Evolutionary conservation across 1,140 invertebrate species (phyloP), one percentile per base, ranked within the genome.

Genomic region (Paralvinella palmiformis): DNA sequence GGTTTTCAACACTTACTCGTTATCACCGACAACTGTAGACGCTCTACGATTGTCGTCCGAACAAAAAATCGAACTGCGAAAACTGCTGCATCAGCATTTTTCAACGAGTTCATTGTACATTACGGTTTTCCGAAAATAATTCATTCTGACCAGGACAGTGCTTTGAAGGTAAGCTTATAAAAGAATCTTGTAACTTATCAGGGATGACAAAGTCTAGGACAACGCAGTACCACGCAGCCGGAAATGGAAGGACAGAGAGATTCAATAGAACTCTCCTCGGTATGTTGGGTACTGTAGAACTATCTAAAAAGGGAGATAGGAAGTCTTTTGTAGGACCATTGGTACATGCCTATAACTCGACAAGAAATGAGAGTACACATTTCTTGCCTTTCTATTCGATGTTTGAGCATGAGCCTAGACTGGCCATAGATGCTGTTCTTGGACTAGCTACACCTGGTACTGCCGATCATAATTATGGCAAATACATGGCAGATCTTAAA

Each of bases 81-180:
- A 24, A 48, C 45, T 5, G 27, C 1, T 0, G 45, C 45, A n/a
- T 0, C 29, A 24, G 15, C 41, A 15, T 61, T 68, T 0, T 32
- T 60, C 20, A 1, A 62, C 5, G 50, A 66, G 29, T 55, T 69
- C 27, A 63, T 69, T 63, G 20, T 68, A 65, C 27, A 50, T 52
- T 52, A 7, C 45, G 45, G 45, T 24, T 6, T 15, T n/a, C 45
- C 45, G 4, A 24, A n/a, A 6, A 48, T 4, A 48, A 7, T 48
- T 4, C 45, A 48, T 17, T 48, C 45, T 7, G 45, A 48, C 17
- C 45, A 48, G 17, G 45, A 24, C 5, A 15, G 3, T 22, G 4
- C 5, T 48, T 48, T 15, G 45, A 48, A 48, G 5, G 5, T 5
- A 7, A 5, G 15, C 6, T 48, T 3, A 17, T 48, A 4, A 4